A percentile compares a stretch with the other conserved stretches of the same genome.
Evolutionary conservation across 2,888 invertebrate genomes (phyloP).

Genomic region (Philereme vetulata): DNA sequence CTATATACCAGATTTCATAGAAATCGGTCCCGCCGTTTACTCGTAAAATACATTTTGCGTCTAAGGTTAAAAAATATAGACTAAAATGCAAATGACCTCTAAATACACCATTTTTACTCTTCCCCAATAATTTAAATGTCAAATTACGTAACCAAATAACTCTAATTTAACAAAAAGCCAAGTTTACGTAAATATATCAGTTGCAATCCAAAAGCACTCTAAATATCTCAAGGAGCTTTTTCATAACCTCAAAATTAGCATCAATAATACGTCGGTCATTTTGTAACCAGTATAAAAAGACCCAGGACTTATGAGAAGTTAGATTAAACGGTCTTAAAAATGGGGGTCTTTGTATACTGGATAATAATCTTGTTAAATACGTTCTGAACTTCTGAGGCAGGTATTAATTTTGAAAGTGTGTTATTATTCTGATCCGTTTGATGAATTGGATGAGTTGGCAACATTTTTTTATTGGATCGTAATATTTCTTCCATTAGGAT

Average conservation of each 20-base stretch:
- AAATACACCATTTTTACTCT: neutral
- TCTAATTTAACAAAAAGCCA: conserved; percentile 52
- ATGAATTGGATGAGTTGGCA: conserved; percentile 79
- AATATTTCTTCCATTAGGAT: conserved; percentile 45
- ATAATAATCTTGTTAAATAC: conserved; percentile 56
- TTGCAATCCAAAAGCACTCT: conserved; percentile 74
- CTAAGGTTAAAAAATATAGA: no score
- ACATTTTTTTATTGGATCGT: conserved; percentile 54
- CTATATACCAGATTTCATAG: no score
- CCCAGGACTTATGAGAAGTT: conserved; percentile 19
- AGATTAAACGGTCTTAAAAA: neutral
- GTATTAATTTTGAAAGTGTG: conserved; percentile 76
- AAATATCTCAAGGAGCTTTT: conserved; percentile 66
- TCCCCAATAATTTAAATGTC: conserved; percentile 34
- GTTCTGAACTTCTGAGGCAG: conserved; percentile 61
- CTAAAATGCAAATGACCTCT: conserved; percentile 25
- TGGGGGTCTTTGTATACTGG: conserved; percentile 47
- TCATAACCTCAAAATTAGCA: conserved; percentile 77
- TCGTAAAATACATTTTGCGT: no score
- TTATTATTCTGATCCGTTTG: conserved; percentile 73
- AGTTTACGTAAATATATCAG: conserved; percentile 79
- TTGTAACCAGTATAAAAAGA: conserved; percentile 46
- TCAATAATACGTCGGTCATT: conserved; percentile 68
- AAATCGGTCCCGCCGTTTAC: no score
- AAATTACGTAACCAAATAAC: conserved; percentile 43